These are phyloP conservation scores for Nyctibius bracteatus DNA, from an alignment of 2,113 vertebrate genomes.

Conservation along the genomic window DNA sequence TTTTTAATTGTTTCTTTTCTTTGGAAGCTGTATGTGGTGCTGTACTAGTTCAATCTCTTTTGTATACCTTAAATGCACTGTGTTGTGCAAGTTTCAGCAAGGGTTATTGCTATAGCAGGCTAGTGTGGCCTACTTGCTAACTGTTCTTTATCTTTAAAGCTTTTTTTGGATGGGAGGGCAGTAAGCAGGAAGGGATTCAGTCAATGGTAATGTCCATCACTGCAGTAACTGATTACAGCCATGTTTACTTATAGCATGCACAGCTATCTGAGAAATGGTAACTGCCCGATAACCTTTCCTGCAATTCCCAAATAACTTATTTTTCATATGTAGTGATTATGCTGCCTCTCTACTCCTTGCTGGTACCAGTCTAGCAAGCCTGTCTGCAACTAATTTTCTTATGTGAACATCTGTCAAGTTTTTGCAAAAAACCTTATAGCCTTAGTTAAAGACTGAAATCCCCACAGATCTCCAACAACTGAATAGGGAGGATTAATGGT, in stretches of 20 bases:
- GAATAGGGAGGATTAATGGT: background rate
- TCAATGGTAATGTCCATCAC: background rate
- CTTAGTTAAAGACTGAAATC: background rate
- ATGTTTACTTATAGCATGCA: background rate
- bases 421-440: background rate
- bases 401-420: background rate
- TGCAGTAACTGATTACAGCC: background rate
- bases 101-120: background rate
- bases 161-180: background rate
- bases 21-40: background rate
- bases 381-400: background rate
- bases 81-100: background rate
- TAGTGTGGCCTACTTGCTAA: background rate
- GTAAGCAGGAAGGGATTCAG: background rate
- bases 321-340: background rate
- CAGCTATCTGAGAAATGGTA: background rate
- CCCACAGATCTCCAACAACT: background rate
- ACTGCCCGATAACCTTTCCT: background rate
- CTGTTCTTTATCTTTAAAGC: background rate
- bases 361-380: background rate
- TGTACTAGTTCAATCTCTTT: background rate
- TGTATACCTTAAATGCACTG: background rate
- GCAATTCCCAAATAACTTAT: background rate
- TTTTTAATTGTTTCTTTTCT: background rate
- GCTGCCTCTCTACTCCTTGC: background rate